phyloP scores from a whole-genome alignment of 2,888 invertebrate genomes.

The Apodemia duryi region DNA sequence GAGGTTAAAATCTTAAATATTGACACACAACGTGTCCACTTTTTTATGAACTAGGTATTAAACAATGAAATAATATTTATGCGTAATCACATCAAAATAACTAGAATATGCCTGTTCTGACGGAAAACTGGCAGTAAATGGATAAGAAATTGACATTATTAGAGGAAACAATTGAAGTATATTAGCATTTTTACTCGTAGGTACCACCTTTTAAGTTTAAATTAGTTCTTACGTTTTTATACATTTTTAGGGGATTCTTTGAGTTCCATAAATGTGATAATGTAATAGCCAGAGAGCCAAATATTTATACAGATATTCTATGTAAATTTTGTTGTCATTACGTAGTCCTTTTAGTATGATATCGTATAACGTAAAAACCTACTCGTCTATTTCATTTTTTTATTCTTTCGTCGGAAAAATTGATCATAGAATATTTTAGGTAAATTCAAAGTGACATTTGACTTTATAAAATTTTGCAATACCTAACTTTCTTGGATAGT shows the following conservation, averaged over 20 bases:
- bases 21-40: no score
- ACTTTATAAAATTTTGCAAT: no score
- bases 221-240: constrained; percentile 24
- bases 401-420: no score
- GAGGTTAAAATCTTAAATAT: no score
- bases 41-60: no score
- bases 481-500: no score
- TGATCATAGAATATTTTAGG: not conserved
- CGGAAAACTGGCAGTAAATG: not conserved
- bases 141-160: constrained; percentile 11
- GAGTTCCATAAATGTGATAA: constrained; percentile 37
- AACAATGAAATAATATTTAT: not conserved
- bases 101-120: not conserved
- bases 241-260: constrained; percentile 26
- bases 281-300: constrained; percentile 6
- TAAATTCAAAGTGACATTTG: not conserved
- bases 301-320: constrained; percentile 3
- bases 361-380: no score
- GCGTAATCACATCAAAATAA: constrained; percentile 5
- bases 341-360: not conserved
- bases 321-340: not conserved
- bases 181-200: constrained; percentile 34
- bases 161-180: constrained; percentile 23
- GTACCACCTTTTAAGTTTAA: constrained; percentile 31
- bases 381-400: no score